Evolutionary conservation across 2,888 invertebrate genomes (phyloP).

Genomic region (Tetheella fluctuosa): DNA sequence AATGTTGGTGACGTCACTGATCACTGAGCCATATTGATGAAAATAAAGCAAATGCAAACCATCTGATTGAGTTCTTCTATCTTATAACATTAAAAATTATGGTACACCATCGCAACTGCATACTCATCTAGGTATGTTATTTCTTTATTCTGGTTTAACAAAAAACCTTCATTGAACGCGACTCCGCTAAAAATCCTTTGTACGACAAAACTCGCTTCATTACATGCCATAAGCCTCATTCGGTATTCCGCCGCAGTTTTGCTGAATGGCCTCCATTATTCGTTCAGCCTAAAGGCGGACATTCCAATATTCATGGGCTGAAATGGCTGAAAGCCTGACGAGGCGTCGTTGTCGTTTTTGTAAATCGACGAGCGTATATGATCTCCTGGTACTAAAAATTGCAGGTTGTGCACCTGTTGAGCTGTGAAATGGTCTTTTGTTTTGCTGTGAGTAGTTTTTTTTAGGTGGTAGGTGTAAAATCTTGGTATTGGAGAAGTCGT

Average conservation of each 20-base stretch:
- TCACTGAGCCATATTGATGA: too few species aligned
- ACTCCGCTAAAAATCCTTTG: background rate
- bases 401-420: background rate
- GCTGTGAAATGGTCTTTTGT: too few species aligned
- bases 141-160: too few species aligned
- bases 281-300: background rate
- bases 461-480: too few species aligned
- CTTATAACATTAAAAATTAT: too few species aligned
- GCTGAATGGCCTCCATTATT: background rate
- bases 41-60: too few species aligned
- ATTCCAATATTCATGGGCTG: constrained; percentile 4
- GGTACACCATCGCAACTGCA: too few species aligned
- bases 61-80: too few species aligned
- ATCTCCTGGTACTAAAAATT: background rate
- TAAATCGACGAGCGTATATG: background rate
- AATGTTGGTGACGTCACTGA: too few species aligned
- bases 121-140: too few species aligned
- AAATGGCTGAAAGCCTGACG: background rate
- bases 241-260: constrained; percentile 1
- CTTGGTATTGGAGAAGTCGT: too few species aligned
- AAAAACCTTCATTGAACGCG: background rate
- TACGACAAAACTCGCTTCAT: background rate
- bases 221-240: constrained; percentile 1
- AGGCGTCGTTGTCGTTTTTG: background rate
- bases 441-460: too few species aligned